These are phyloP conservation scores for Caenorhabditis virilis DNA, from an alignment of 2,888 invertebrate species.

Conservation along the genomic window DNA sequence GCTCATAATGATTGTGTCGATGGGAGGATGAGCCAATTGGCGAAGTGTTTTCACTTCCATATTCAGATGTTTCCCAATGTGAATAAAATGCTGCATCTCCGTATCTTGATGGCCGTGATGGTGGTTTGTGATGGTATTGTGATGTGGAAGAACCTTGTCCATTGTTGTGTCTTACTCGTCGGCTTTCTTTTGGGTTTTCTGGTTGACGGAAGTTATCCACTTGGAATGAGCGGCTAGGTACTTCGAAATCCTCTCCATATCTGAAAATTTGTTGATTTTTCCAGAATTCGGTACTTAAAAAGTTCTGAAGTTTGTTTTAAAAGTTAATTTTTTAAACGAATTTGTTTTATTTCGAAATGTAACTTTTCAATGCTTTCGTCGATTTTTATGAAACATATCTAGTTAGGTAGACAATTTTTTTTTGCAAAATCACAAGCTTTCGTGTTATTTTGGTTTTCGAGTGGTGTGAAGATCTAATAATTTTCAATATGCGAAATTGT, in stretches of 20 bases:
- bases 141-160: background rate
- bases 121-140: constrained; percentile 6
- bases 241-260: constrained; percentile 16
- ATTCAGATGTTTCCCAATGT: constrained; percentile 43
- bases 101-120: constrained; percentile 3
- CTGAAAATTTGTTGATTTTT: constrained; percentile 13
- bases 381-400: too few species aligned
- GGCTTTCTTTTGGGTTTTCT: too few species aligned
- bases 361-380: too few species aligned
- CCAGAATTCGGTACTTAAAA: too few species aligned
- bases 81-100: constrained; percentile 1
- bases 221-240: constrained; percentile 11
- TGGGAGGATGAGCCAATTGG: constrained; percentile 30
- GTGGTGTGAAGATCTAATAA: too few species aligned
- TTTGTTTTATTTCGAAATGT: too few species aligned
- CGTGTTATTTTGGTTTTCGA: too few species aligned
- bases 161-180: background rate
- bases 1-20: constrained; percentile 13
- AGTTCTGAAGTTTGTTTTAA: too few species aligned
- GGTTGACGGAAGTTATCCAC: constrained; percentile 4
- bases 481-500: too few species aligned
- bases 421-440: too few species aligned
- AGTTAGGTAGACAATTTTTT: too few species aligned
- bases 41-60: constrained; percentile 48
- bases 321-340: too few species aligned